Evolutionary conservation across 1,140 invertebrate species (phyloP), one percentile per base, ranked within the genome.

Genomic region (Papilio helenus): DNA sequence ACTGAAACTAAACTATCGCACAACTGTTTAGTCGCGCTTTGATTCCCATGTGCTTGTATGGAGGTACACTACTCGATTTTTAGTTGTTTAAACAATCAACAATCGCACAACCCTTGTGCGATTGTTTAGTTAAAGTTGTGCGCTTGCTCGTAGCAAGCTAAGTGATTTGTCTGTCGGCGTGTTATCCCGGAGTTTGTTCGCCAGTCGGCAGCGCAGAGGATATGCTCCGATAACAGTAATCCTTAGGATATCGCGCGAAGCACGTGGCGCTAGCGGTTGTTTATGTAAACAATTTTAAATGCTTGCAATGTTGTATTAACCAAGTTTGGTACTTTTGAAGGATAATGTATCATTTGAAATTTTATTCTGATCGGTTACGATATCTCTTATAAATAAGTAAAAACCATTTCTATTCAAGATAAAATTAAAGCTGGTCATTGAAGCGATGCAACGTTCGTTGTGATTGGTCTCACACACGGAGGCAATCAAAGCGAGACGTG

Each of bases 401-500:
- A 26, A 51, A 55, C 29, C 10, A 39, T 76, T 58, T 58, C 74
- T 29, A 29, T 76, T 20, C 44, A 76, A 1, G 29, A 58, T 76
- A 58, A 76, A 74, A 74, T 74, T 58, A 76, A 58, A 76, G 29
- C 5, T n/a, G 23, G 23, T 20, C 74, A 76, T 58, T 58, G 74
- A 34, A 29, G 73, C 74, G 18, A 29, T 73, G 76, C 49, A 68
- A 65, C 51, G 42, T 78, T 65, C 44, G 76, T 79, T 81, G 18
- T 81, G 76, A 72, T 65, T 77, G 76, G 68, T 44, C 5, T 18
- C 51, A 76, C 29, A 49, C 65, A 55, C 73, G 74, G 74, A 58
- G 76, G 61, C 76, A 65, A 81, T 81, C 76, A 78, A 81, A 65
- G 76, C 34, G 77, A 51, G 39, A 81, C 80, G 80, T 81, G 80